These are phyloP conservation scores for Poeciliopsis paucimaculata DNA, from an alignment of 2,797 vertebrate species.

Conservation along the genomic window DNA sequence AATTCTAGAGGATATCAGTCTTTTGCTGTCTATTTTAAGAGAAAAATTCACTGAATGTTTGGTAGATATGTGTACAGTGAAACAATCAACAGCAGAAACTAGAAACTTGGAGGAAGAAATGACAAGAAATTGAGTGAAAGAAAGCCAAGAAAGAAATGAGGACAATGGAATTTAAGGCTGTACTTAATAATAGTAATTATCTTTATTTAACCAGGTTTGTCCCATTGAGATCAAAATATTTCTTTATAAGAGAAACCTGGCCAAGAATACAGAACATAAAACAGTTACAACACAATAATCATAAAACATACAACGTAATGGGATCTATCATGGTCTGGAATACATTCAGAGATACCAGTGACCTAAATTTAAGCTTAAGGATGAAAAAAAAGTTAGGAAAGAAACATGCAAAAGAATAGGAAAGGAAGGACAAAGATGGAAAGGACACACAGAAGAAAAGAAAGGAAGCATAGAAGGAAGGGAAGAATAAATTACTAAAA, in stretches of 20 bases:
- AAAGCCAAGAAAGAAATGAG: not conserved
- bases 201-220: too few species aligned
- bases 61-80: not conserved
- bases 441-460: not conserved
- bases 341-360: too few species aligned
- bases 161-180: not conserved
- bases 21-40: not conserved
- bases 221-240: too few species aligned
- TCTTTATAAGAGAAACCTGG: too few species aligned
- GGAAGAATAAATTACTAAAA: not conserved
- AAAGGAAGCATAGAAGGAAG: not conserved
- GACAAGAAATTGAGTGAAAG: not conserved
- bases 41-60: not conserved
- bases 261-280: too few species aligned
- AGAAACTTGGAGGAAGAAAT: not conserved
- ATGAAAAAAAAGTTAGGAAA: not conserved
- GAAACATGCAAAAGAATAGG: not conserved
- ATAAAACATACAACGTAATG: too few species aligned
- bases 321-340: too few species aligned
- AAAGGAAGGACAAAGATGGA: not conserved
- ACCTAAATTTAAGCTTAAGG: too few species aligned
- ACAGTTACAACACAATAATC: too few species aligned
- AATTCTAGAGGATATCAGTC: not conserved
- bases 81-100: not conserved
- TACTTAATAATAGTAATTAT: not conserved